Evolutionary conservation across 2,113 vertebrate species (phyloP).

Genomic region (Crotalus viridis): DNA sequence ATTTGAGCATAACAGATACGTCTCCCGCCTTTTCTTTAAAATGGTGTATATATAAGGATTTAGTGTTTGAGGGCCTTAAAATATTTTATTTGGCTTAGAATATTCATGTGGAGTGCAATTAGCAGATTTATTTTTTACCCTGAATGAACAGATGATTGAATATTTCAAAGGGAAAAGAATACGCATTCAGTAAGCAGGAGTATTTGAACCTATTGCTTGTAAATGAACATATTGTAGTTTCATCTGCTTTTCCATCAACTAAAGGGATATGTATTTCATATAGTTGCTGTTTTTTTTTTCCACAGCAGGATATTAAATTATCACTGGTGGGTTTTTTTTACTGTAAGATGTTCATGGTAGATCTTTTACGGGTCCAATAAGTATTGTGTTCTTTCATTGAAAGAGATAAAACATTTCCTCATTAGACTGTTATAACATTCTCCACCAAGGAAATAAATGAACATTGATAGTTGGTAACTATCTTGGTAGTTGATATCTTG

Average conservation of each 20-base stretch:
- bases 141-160: constrained; percentile 29
- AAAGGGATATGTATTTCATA: background rate
- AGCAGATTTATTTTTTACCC: constrained; percentile 37
- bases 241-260: background rate
- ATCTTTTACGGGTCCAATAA: background rate
- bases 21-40: constrained; percentile 45
- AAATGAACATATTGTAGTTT: background rate
- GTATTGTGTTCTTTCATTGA: background rate
- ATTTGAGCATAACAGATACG: constrained; percentile 62
- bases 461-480: background rate
- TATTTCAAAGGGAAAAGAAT: background rate
- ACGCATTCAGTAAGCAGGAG: constrained; percentile 9
- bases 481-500: background rate
- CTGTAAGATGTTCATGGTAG: too few species aligned
- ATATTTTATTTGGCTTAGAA: constrained; percentile 19
- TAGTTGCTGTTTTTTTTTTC: background rate
- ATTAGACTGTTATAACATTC: background rate
- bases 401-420: background rate
- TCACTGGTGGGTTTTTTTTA: background rate
- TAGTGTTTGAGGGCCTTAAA: constrained; percentile 35
- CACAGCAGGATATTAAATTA: background rate
- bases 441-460: background rate
- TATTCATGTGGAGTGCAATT: constrained; percentile 46
- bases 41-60: constrained; percentile 25
- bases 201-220: background rate